Base-by-base conservation (phyloP, 2,113 vertebrate genomes). In the human region DNA sequence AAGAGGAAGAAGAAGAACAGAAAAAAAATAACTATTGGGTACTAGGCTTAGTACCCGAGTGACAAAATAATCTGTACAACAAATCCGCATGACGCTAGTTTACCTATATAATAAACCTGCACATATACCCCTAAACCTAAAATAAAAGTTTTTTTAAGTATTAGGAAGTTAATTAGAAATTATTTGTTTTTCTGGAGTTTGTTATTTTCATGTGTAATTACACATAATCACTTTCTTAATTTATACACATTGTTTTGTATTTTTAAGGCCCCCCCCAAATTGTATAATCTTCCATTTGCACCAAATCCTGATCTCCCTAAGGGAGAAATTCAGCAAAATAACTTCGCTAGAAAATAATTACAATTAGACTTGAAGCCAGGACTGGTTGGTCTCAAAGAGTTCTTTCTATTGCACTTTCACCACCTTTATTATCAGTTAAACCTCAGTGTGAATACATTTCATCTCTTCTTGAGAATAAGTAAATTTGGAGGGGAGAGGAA, bases 241-340 rank as follows among this genome's bases (percentile, higher is more conserved):
- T 43, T 81, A 80, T 88, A 89, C 4, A 80, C 7, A 80, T 12
- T 25, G 70, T 66, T 96, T 75, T 48, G 1, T n/a, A 80, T 55
- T 80, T 89, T 75, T 82, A 93, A n/a, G 23, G 3, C 2, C 16
- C 11, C 17, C 52, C 52, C 17, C 13, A 88, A 75, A 90, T 76
- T 79, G 4, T 61, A 61, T 50, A 73, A 88, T 5, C 59, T 92
- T 66, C 70, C 93, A n/a, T 38, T 2, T 89, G 9, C 9, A 95
- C 23, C 78, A 96, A 96, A 61, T 7, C 4, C 22, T 43, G 8
- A 86, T 66, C 9, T 93, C 48, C 40, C 35, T 79, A 38, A 97
- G 38, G 40, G 17, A 97, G 45, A 94, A 90, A 91, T 57, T 94
- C 79, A 89, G 81, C 95, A 92, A 96, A 95, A 90, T 86, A 38